Conservation (phyloP, 2,888 invertebrate species). For the Ramazzottius varieornatus region DNA sequence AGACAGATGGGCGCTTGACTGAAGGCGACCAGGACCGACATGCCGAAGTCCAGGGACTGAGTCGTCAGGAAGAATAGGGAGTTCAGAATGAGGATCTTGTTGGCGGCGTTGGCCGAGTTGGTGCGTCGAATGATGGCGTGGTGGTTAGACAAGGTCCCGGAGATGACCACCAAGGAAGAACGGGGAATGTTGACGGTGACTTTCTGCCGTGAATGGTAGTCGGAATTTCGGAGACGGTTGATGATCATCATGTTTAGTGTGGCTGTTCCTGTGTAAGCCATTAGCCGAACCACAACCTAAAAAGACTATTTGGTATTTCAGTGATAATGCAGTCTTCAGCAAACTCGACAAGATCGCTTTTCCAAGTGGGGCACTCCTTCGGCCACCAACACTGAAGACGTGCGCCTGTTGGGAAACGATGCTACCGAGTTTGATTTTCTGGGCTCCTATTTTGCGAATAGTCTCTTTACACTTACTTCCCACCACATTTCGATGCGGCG, state of each 20-base stretch:
- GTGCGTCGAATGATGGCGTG: neutral
- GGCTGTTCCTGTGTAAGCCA: neutral
- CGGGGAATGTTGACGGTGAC: neutral
- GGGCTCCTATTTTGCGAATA: no score
- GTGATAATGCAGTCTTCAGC: no score
- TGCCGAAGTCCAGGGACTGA: neutral
- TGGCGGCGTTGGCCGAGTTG: neutral
- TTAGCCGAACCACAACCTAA: neutral
- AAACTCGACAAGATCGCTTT: no score
- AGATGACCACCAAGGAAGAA: no score
- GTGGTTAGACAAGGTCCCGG: no score
- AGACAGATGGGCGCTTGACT: constrained; percentile 2
- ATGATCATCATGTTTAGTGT: neutral
- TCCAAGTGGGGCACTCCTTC: no score
- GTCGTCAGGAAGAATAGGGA: neutral
- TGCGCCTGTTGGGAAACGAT: no score
- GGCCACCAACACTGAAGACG: no score
- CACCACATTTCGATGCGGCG: neutral
- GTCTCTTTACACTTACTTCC: neutral
- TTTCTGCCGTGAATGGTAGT: neutral
- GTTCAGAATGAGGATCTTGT: neutral
- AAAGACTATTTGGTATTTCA: no score
- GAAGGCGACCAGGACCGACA: constrained; percentile 1
- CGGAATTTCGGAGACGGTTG: neutral
- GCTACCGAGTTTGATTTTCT: no score